A percentile compares a stretch with the other conserved stretches of the same genome.
phyloP scores from a whole-genome alignment of 2,888 invertebrate species.

The Spodoptera littoralis region DNA sequence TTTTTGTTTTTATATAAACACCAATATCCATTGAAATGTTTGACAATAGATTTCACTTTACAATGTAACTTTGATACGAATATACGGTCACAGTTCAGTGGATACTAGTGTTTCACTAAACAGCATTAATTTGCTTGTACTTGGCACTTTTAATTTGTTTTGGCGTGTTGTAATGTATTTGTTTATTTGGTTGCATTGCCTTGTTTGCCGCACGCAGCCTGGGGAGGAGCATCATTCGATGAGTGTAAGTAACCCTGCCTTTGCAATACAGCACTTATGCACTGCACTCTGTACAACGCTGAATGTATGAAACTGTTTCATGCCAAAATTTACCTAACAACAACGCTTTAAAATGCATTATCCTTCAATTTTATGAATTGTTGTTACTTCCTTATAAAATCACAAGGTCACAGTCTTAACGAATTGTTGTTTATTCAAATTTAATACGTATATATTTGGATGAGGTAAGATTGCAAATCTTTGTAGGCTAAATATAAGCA shows the following conservation, averaged over 20 bases:
- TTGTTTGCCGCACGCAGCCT: constrained; percentile 87
- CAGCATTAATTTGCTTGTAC: constrained; percentile 54
- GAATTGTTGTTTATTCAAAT: constrained; percentile 12
- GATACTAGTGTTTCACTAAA: constrained; percentile 36
- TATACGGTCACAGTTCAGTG: constrained; percentile 28
- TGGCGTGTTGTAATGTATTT: constrained; percentile 80
- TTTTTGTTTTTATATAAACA: constrained; percentile 35
- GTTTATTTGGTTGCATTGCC: constrained; percentile 86
- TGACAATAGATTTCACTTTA: constrained; percentile 26
- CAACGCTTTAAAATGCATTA: constrained; percentile 26
- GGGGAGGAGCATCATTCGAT: constrained; percentile 92
- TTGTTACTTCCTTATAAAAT: constrained; percentile 40
- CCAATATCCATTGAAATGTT: constrained; percentile 41
- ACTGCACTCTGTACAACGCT: constrained; percentile 32
- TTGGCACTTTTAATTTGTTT: constrained; percentile 65
- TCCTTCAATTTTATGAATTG: constrained; percentile 44
- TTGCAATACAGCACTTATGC: constrained; percentile 38
- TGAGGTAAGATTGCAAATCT: background rate
- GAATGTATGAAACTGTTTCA: background rate
- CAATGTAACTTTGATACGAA: constrained; percentile 5
- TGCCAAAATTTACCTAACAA: constrained; percentile 8
- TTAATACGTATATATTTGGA: constrained; percentile 19
- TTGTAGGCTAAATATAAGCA: too few relatives aligned
- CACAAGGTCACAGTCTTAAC: constrained; percentile 17
- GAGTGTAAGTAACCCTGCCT: constrained; percentile 90